A percentile compares a stretch with the other conserved stretches of the same genome.
phyloP scores from a whole-genome alignment of 1,140 invertebrate species.

The Steinernema khuongi region DNA sequence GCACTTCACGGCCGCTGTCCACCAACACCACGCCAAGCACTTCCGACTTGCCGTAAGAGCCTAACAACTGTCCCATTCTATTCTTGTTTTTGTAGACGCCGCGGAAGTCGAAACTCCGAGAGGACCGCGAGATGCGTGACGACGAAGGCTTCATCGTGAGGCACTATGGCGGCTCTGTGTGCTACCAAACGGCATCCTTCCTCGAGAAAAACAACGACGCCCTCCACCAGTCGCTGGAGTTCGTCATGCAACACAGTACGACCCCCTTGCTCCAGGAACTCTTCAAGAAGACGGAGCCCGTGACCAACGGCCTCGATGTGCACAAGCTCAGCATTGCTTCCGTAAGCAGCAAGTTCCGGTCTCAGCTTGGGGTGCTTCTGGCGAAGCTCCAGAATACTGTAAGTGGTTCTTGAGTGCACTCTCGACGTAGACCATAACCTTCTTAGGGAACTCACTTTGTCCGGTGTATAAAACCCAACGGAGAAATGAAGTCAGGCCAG shows the following conservation, averaged over 20 bases:
- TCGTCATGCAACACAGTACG: conserved; percentile 37
- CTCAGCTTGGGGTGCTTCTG: conserved; percentile 81
- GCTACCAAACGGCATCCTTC: conserved; percentile 86
- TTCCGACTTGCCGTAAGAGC: conserved; percentile 72
- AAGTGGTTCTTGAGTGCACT: conserved; percentile 54
- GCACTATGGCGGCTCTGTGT: conserved; percentile 95
- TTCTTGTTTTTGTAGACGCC: conserved; percentile 63
- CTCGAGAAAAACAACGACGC: conserved; percentile 98
- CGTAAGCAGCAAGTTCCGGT: conserved; percentile 90
- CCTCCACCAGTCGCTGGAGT: conserved; percentile 82
- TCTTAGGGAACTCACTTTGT: conserved; percentile 89
- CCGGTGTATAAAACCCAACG: conserved; percentile 92
- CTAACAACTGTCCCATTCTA: background rate
- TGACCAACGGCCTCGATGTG: background rate
- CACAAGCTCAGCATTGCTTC: conserved; percentile 82
- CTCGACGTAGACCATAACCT: conserved; percentile 19
- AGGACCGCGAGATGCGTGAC: conserved; percentile 83
- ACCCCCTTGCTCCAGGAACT: background rate
- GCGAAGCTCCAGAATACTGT: conserved; percentile 82
- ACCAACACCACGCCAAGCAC: conserved; percentile 73
- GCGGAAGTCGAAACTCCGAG: conserved; percentile 80
- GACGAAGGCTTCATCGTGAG: conserved; percentile 91
- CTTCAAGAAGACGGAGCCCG: background rate
- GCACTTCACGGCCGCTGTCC: conserved; percentile 87
- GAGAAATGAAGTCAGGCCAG: conserved; percentile 79